Evolutionary conservation across 2,113 vertebrate species (phyloP), one percentile per base, ranked within the genome.

Genomic region (Bagarius yarrelli): DNA sequence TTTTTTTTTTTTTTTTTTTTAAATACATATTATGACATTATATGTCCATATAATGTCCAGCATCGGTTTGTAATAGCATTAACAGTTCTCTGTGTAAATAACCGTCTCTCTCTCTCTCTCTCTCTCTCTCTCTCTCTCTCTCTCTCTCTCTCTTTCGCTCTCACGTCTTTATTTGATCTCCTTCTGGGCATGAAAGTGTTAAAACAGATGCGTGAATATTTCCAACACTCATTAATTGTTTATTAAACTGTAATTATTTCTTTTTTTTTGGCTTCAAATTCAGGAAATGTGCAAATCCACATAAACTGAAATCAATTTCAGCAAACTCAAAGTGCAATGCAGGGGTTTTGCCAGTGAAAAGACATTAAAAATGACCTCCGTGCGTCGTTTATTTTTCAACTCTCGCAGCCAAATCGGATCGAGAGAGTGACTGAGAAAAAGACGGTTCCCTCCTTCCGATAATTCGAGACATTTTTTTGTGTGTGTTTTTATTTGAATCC

Each of bases 61-160:
- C 87, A 90, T 92, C 86, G 80, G 81, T 90, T 86, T 85, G 44
- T 87, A 84, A 85, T 87, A 90, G 87, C 86, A 87, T 87, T 83
- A 88, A 91, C 81, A 87, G 78, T 88, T 87, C 77, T 63, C 59
- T 60, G 67, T 85, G 78, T 83, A 53, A 64, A 88, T 86, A 92
- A 90, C 88, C 85, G 82, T 90, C 89, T 91, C 85, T 83, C 61
- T 83, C 77, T 73, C 82, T 64, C 55, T 73, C 79, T 73, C 84
- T 81, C 64, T 82, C 55, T 85, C 83, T 52, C 19, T 71, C 66
- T 44, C 47, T 27, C 50, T 78, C 69, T 75, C 69, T 25, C 57
- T 32, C 34, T 67, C 19, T 44, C 47, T 71, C 57, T 76, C n/a
- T 34, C 16, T 2, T 11, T 1, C 47, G 5, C 47, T 50, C 47